Evolutionary conservation across 2,797 vertebrate species (phyloP).

Genomic region (Squalus acanthias): DNA sequence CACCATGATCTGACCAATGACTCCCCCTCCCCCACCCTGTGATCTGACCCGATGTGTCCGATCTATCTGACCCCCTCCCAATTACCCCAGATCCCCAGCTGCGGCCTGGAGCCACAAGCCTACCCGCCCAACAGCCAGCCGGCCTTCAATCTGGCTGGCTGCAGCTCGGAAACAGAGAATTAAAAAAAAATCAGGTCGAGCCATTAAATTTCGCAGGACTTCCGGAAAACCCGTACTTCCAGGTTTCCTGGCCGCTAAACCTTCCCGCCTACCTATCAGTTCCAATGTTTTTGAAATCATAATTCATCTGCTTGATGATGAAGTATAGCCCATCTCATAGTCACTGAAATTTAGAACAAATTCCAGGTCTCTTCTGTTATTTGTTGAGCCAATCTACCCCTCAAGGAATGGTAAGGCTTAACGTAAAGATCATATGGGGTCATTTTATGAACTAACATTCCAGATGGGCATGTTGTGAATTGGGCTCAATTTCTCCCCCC

Average conservation of each 20-base stretch:
- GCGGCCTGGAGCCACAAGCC: background rate
- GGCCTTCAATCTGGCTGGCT: background rate
- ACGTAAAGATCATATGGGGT: background rate
- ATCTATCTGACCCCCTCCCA: background rate
- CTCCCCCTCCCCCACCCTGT: background rate
- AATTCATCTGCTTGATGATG: background rate
- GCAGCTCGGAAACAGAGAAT: background rate
- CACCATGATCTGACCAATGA: background rate
- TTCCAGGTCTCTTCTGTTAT: too few species aligned
- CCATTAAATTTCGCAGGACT: background rate
- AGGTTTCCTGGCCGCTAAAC: background rate
- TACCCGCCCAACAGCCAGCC: background rate
- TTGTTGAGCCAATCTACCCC: too few species aligned
- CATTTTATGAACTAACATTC: background rate
- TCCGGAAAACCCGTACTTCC: background rate
- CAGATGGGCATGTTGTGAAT: background rate
- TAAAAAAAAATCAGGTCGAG: background rate
- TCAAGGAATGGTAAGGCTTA: background rate
- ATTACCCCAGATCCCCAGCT: background rate
- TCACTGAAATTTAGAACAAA: background rate
- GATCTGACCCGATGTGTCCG: background rate
- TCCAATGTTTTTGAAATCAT: background rate
- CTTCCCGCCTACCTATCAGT: background rate
- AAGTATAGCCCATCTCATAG: background rate
- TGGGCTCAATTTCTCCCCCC: background rate